Evolutionary conservation across 2,888 invertebrate genomes (phyloP).

Genomic region (Scaptomyza reducta): DNA sequence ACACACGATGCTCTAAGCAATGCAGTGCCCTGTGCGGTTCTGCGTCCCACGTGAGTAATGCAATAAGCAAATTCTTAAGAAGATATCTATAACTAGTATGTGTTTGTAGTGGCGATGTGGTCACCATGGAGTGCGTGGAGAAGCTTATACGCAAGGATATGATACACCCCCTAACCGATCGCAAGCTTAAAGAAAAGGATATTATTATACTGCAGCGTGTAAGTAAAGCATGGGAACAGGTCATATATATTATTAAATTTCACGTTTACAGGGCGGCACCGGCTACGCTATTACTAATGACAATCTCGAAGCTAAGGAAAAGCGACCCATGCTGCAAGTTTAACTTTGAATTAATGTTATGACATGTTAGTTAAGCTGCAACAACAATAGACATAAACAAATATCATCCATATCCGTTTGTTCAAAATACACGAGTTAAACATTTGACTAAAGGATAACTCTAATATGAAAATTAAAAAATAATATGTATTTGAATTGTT

Average conservation of each 20-base stretch:
- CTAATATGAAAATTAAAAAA: too few relatives aligned
- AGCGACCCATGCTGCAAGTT: conserved; percentile 92
- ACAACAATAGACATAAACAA: neutral
- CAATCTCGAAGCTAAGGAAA: conserved; percentile 92
- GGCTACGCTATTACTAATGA: conserved; percentile 95
- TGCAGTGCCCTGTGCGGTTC: conserved; percentile 96
- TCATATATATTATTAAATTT: neutral
- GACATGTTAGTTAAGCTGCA: conserved; percentile 1
- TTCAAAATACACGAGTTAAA: neutral
- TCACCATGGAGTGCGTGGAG: conserved; percentile 98
- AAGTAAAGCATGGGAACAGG: conserved; percentile 62
- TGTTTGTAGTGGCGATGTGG: conserved; percentile 94
- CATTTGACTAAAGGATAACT: too few relatives aligned
- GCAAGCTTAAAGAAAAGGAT: conserved; percentile 94
- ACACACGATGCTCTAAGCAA: conserved; percentile 98
- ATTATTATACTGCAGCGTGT: conserved; percentile 96
- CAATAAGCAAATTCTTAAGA: rapidly evolving
- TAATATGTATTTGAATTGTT: too few relatives aligned
- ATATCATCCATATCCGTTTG: neutral
- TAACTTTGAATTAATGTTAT: conserved; percentile 82
- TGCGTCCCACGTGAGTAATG: conserved; percentile 91
- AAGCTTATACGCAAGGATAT: conserved; percentile 98
- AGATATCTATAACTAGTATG: neutral
- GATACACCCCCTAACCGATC: conserved; percentile 96
- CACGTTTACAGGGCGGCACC: conserved; percentile 91